phyloP scores from a whole-genome alignment of 1,140 invertebrate species.

The Fopius arisanus region DNA sequence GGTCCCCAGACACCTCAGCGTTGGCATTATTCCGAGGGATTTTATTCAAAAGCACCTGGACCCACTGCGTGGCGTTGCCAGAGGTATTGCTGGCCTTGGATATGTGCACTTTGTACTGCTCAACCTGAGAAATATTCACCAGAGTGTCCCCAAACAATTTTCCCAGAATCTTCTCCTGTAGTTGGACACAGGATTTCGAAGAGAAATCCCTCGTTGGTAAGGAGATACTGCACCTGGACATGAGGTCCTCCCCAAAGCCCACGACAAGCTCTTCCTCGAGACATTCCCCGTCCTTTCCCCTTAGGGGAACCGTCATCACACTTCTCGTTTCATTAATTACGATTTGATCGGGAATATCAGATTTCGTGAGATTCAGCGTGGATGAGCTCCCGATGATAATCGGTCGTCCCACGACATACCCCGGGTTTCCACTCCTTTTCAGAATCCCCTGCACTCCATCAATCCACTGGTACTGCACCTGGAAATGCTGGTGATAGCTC shows the following conservation, averaged over 20 bases:
- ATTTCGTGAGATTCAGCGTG: conserved; percentile 40
- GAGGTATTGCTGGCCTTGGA: conserved; percentile 70
- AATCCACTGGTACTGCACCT: conserved; percentile 65
- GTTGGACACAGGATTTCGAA: conserved; percentile 54
- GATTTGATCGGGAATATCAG: conserved; percentile 36
- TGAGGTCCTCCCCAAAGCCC: conserved; percentile 65
- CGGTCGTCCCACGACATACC: conserved; percentile 71
- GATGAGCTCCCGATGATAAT: conserved; percentile 66
- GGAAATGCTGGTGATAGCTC: conserved; percentile 64
- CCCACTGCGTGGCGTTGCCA: conserved; percentile 65
- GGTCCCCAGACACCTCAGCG: conserved; percentile 42
- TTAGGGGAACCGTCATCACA: conserved; percentile 59
- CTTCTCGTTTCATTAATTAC: conserved; percentile 52
- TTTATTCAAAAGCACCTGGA: conserved; percentile 61
- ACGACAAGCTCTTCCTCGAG: conserved; percentile 50
- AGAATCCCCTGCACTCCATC: conserved; percentile 49
- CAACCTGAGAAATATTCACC: conserved; percentile 48
- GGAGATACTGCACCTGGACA: conserved; percentile 55
- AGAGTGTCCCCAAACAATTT: conserved; percentile 49
- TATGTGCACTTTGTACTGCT: conserved; percentile 58
- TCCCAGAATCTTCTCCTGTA: conserved; percentile 62
- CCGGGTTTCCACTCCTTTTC: conserved; percentile 74
- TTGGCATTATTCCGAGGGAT: conserved; percentile 45
- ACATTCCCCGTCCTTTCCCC: conserved; percentile 57
- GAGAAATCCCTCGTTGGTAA: conserved; percentile 54